phyloP scores from a whole-genome alignment of 2,113 vertebrate genomes.

The Siphamia tubifer region DNA sequence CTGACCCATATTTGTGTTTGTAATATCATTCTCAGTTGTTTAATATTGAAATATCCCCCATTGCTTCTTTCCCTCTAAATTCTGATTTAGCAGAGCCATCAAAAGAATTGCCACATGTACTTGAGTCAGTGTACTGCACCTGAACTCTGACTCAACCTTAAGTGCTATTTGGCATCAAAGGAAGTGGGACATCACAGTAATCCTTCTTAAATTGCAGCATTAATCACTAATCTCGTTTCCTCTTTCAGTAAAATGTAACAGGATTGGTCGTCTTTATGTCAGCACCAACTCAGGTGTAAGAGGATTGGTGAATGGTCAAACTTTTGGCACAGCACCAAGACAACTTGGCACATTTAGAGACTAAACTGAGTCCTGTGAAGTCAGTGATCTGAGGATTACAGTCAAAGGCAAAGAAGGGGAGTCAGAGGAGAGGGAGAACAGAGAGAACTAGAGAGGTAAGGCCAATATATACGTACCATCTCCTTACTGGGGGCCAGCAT shows the following conservation, averaged over 20 bases:
- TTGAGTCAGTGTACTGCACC: no score
- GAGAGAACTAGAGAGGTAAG: background rate
- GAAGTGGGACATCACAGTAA: conserved; percentile 20
- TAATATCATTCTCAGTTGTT: no score
- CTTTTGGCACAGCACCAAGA: conserved; percentile 15
- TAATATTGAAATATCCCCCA: no score
- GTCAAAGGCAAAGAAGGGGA: background rate
- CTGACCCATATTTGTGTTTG: no score
- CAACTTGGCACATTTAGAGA: conserved; percentile 24
- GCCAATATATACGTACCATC: conserved; percentile 78
- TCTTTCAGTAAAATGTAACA: conserved; percentile 34
- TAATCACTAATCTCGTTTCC: conserved; percentile 28
- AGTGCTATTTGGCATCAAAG: background rate
- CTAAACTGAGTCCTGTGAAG: background rate
- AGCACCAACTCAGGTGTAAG: conserved; percentile 33
- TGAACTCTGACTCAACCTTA: background rate
- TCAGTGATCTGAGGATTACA: background rate
- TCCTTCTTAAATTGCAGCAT: background rate
- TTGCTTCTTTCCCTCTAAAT: no score
- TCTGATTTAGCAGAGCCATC: no score
- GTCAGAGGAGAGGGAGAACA: background rate
- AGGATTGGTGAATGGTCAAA: conserved; percentile 26
- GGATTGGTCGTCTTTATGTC: conserved; percentile 31
- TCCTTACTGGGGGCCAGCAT: conserved; percentile 92
- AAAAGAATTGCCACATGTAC: no score